Evolutionary conservation across 2,888 invertebrate species (phyloP).

Genomic region (Myopa testacea): DNA sequence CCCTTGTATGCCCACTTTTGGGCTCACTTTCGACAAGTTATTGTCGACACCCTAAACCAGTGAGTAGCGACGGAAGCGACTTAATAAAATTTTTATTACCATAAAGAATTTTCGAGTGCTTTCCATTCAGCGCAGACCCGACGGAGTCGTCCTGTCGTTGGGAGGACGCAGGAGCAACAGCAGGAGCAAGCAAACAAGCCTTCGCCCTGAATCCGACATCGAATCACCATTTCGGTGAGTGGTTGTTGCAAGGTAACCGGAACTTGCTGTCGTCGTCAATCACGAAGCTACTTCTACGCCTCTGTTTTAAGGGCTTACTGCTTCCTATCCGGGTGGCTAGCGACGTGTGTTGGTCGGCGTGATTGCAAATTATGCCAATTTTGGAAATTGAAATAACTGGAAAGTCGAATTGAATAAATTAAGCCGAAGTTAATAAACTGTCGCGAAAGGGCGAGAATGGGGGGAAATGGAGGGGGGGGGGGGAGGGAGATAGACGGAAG

Average conservation of each 20-base stretch:
- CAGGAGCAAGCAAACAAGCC: background rate
- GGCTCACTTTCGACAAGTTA: background rate
- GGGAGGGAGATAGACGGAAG: background rate
- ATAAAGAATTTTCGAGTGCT: constrained; percentile 31
- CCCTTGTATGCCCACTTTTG: too few species aligned
- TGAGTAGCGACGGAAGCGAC: constrained; percentile 33
- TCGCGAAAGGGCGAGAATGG: background rate
- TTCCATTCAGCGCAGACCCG: constrained; percentile 5
- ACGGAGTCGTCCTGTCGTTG: background rate
- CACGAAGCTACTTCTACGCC: background rate
- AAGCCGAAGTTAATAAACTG: background rate
- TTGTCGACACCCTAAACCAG: background rate
- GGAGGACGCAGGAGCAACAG: background rate
- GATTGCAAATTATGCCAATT: constrained; percentile 30
- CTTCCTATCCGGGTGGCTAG: background rate
- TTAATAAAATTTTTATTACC: constrained; percentile 42
- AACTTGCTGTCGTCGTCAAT: constrained; percentile 14
- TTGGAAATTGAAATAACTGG: constrained; percentile 9
- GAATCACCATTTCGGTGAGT: background rate
- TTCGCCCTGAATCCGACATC: background rate
- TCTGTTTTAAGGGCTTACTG: background rate
- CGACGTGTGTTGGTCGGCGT: background rate
- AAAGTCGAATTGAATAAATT: constrained; percentile 15
- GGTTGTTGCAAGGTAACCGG: background rate
- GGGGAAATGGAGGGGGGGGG: background rate